Conservation (phyloP, 1,140 invertebrate species). For the Semibalanus balanoides region DNA sequence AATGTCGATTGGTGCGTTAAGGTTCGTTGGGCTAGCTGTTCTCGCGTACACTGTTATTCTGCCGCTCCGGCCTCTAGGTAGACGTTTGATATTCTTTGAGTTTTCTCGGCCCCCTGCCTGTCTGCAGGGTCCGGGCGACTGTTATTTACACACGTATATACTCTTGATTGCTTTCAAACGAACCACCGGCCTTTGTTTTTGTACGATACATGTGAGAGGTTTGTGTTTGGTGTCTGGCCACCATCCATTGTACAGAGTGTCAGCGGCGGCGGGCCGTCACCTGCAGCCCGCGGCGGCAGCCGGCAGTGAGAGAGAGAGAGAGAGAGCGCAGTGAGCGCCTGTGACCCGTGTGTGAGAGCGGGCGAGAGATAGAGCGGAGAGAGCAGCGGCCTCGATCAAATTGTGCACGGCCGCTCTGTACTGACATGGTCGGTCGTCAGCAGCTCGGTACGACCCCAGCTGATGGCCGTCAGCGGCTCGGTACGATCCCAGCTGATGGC, state of each 20-base stretch:
- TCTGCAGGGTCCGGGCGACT: no score
- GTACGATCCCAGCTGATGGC: no score
- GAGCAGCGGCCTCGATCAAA: background rate
- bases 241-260: no score
- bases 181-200: slow-evolving; percentile 1
- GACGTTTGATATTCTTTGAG: background rate
- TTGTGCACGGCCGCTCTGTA: background rate
- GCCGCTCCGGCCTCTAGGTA: background rate
- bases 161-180: background rate
- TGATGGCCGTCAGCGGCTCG: no score
- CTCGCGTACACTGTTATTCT: background rate
- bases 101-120: no score
- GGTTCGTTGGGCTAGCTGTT: background rate
- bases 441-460: no score
- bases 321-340: background rate
- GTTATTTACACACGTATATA: background rate
- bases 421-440: no score
- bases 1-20: background rate
- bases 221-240: no score
- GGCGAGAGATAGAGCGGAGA: background rate
- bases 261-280: background rate
- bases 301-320: background rate
- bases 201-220: background rate
- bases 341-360: background rate
- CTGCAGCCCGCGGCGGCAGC: no score